phyloP scores from a whole-genome alignment of 2,797 vertebrate genomes.

The Allobates femoralis region DNA sequence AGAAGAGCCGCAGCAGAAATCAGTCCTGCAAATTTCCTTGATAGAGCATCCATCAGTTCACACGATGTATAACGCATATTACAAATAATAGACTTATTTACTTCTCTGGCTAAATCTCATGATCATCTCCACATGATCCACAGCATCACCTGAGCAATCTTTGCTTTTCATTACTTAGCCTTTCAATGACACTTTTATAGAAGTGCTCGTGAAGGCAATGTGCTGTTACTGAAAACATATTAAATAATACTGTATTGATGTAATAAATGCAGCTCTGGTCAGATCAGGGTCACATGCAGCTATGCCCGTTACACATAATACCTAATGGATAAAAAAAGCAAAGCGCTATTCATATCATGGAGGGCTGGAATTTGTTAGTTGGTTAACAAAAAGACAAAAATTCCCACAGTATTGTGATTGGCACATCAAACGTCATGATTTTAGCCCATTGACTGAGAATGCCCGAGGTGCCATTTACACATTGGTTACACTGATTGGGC shows the following conservation, averaged over 20 bases:
- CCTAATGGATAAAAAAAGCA: not conserved
- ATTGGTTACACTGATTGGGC: not conserved
- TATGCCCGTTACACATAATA: constrained; percentile 20
- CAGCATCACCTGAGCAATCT: not conserved
- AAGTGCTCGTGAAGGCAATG: not conserved
- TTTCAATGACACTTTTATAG: constrained; percentile 13
- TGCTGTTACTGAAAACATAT: not conserved
- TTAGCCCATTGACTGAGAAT: not conserved
- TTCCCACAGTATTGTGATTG: not conserved
- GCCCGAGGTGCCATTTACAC: not conserved
- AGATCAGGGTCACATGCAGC: constrained; percentile 7
- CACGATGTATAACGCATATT: not conserved
- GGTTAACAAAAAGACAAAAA: not conserved
- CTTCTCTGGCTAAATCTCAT: not conserved
- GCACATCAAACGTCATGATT: not conserved
- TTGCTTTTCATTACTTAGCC: not conserved
- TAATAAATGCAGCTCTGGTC: not conserved
- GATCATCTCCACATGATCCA: not conserved
- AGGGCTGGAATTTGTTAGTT: not conserved
- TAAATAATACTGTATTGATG: not conserved
- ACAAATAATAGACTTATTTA: not conserved
- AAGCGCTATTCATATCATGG: not conserved
- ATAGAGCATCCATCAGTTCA: not conserved
- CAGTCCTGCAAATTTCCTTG: too few species aligned
- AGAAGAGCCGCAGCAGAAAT: too few species aligned